Evolutionary conservation across 2,888 invertebrate genomes (phyloP).

Genomic region (Sesia apiformis): DNA sequence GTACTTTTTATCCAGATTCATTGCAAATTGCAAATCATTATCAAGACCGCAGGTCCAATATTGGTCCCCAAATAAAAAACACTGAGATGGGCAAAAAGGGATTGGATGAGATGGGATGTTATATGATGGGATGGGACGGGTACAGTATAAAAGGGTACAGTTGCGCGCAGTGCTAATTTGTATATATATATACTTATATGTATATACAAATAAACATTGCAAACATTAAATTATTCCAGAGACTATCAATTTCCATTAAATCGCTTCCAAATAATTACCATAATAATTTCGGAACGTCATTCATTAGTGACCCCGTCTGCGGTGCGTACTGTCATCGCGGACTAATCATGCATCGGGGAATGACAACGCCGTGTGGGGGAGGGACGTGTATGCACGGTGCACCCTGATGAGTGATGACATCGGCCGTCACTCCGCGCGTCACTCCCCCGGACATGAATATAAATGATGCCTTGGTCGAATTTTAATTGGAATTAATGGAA

Average conservation of each 20-base stretch:
- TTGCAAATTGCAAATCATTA: too few species aligned
- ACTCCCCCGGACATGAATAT: constrained; percentile 20
- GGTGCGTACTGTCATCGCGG: not conserved
- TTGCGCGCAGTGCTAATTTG: too few species aligned
- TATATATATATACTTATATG: too few species aligned
- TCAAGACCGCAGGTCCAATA: too few species aligned
- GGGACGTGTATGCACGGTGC: constrained; percentile 9
- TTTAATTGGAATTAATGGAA: not conserved
- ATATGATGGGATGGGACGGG: too few species aligned
- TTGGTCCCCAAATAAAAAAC: too few species aligned
- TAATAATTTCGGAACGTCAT: constrained; percentile 12
- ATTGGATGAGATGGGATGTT: too few species aligned
- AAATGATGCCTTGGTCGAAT: constrained; percentile 15
- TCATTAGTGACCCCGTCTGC: not conserved
- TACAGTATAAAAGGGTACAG: too few species aligned
- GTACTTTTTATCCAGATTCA: too few species aligned
- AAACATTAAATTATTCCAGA: not conserved
- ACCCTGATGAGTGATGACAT: constrained; percentile 33
- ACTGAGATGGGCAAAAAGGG: too few species aligned
- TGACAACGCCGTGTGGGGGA: not conserved
- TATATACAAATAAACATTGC: too few species aligned
- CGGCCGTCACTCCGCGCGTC: constrained; percentile 22
- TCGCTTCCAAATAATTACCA: constrained; percentile 19
- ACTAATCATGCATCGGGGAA: not conserved
- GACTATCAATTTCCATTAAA: constrained; percentile 16